Evolutionary conservation across 2,888 invertebrate genomes (phyloP).

Genomic region (Acrocera orbiculus): DNA sequence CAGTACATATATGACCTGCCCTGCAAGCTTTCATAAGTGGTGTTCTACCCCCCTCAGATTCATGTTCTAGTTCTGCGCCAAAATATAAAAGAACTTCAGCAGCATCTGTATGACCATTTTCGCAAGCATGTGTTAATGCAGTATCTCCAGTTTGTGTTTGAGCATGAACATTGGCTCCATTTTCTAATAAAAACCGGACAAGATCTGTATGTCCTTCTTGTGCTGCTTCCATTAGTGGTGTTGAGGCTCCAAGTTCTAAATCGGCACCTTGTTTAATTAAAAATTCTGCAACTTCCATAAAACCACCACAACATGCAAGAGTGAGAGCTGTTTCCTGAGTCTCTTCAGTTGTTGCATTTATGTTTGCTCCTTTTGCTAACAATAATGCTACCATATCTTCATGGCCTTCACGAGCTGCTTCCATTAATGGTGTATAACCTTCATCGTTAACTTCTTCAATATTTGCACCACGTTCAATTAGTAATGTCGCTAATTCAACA

Average conservation of each 20-base stretch:
- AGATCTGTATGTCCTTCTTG: constrained; percentile 95
- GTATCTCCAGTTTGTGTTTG: constrained; percentile 91
- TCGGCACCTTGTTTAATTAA: constrained; percentile 90
- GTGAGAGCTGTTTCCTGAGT: constrained; percentile 94
- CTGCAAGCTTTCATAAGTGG: constrained; percentile 97
- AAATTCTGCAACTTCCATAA: constrained; percentile 88
- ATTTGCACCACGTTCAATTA: constrained; percentile 93
- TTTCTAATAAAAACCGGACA: constrained; percentile 64
- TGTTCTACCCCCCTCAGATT: constrained; percentile 92
- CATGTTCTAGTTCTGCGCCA: constrained; percentile 86
- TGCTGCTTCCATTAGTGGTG: constrained; percentile 96
- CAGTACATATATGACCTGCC: constrained; percentile 89
- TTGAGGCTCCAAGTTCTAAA: constrained; percentile 85
- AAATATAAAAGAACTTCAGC: constrained; percentile 80
- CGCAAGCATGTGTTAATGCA: constrained; percentile 92
- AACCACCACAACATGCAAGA: constrained; percentile 86
- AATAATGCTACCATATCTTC: constrained; percentile 95
- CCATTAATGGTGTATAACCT: constrained; percentile 98
- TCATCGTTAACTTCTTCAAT: constrained; percentile 99
- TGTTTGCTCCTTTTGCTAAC: constrained; percentile 82
- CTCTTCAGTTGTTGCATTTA: constrained; percentile 97
- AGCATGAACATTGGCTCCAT: constrained; percentile 80
- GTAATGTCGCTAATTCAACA: constrained; percentile 85
- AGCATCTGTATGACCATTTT: constrained; percentile 96
- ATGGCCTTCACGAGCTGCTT: constrained; percentile 95